phyloP scores from a whole-genome alignment of 2,113 vertebrate species.

The Microtus pennsylvanicus region DNA sequence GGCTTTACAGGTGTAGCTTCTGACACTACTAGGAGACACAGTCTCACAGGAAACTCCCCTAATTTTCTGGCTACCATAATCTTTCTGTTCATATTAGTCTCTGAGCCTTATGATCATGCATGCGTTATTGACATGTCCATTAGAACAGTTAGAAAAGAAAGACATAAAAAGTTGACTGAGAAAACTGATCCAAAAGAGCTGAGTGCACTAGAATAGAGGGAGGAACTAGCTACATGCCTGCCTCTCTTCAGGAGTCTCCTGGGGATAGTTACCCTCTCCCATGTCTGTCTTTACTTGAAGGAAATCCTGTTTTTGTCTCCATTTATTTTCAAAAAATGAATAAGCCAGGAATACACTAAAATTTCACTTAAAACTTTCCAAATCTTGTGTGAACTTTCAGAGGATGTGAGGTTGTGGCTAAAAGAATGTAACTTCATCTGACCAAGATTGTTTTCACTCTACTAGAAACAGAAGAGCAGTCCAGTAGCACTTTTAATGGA shows the following conservation, averaged over 20 bases:
- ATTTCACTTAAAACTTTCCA: background rate
- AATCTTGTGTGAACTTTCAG: background rate
- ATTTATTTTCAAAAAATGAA: background rate
- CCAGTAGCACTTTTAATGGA: background rate
- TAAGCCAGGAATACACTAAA: background rate
- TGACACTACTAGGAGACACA: background rate
- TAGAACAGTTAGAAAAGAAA: background rate
- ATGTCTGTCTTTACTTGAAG: background rate
- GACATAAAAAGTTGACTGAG: background rate
- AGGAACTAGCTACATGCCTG: background rate
- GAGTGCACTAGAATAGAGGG: background rate
- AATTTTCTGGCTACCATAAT: background rate
- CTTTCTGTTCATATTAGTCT: background rate
- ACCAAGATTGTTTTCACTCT: background rate
- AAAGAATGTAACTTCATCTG: background rate
- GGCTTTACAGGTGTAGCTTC: background rate
- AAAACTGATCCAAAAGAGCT: background rate
- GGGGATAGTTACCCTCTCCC: background rate
- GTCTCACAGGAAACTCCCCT: background rate
- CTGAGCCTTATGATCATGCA: background rate
- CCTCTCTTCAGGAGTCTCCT: background rate
- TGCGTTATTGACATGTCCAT: background rate
- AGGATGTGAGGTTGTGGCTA: background rate
- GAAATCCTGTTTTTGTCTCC: background rate
- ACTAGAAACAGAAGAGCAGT: background rate